Evolutionary conservation across 2,113 vertebrate species (phyloP).

Genomic region (Indri indri): DNA sequence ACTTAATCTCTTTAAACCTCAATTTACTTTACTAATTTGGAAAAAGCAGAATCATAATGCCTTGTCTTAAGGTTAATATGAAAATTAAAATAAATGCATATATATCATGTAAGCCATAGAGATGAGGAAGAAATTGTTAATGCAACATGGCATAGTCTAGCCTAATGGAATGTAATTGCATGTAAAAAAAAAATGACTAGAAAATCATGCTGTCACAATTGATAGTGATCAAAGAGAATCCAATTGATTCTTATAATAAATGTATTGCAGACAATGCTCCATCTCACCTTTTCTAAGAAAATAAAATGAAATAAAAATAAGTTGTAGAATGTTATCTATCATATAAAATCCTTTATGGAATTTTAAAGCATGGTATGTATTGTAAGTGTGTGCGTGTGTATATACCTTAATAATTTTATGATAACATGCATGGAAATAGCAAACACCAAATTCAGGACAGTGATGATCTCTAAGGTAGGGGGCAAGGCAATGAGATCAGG

Average conservation of each 20-base stretch:
- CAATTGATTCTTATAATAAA: background rate
- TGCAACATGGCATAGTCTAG: background rate
- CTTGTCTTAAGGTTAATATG: background rate
- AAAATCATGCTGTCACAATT: background rate
- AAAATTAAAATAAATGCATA: slow-evolving; percentile 31
- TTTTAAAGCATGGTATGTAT: background rate
- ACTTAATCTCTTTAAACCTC: slow-evolving; percentile 5
- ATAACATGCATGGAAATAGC: background rate
- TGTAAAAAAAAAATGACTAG: background rate
- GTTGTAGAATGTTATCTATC: background rate
- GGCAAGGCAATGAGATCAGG: background rate
- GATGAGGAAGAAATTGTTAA: background rate
- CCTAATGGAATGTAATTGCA: background rate
- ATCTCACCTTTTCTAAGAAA: background rate
- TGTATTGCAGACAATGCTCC: background rate
- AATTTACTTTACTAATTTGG: slow-evolving; percentile 3
- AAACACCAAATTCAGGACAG: background rate
- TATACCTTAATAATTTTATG: background rate
- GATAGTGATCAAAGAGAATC: background rate
- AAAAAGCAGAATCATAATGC: background rate
- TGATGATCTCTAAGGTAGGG: background rate
- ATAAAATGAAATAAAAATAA: slow-evolving; percentile 34
- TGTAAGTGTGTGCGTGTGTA: background rate
- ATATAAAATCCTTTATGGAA: background rate
- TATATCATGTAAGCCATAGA: background rate